Evolutionary conservation across 1,140 invertebrate species (phyloP).

Genomic region (Saccostrea glomerata): DNA sequence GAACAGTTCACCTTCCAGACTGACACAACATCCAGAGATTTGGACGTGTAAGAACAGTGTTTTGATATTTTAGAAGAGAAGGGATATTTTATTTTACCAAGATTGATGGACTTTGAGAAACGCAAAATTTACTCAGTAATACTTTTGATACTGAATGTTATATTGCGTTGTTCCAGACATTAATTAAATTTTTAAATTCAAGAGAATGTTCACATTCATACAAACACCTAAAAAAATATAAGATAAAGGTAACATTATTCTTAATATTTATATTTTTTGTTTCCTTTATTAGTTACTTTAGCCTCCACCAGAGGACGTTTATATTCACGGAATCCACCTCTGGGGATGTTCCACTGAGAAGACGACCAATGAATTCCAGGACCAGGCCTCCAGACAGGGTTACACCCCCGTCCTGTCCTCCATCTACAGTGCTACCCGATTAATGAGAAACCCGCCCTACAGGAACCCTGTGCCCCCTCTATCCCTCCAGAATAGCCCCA

Average conservation of each 20-base stretch:
- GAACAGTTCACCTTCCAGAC: slow-evolving; percentile 77
- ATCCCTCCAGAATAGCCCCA: slow-evolving; percentile 70
- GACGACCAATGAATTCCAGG: slow-evolving; percentile 77
- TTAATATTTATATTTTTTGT: too few relatives aligned
- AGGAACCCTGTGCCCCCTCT: slow-evolving; percentile 76
- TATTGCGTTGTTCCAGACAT: too few relatives aligned
- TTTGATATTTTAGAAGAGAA: too few relatives aligned
- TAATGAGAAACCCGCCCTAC: slow-evolving; percentile 73
- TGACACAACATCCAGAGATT: slow-evolving; percentile 78
- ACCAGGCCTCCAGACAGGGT: slow-evolving; percentile 71
- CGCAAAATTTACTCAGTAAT: too few relatives aligned
- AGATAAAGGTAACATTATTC: too few relatives aligned
- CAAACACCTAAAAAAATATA: too few relatives aligned
- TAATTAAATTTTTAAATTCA: too few relatives aligned
- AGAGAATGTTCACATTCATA: too few relatives aligned
- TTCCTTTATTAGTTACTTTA: slow-evolving; percentile 73
- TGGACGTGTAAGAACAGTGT: slow-evolving; percentile 75
- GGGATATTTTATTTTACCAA: too few relatives aligned
- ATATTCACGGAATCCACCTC: slow-evolving; percentile 77
- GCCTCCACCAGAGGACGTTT: slow-evolving; percentile 79
- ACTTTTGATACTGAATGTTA: too few relatives aligned
- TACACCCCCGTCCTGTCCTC: slow-evolving; percentile 76
- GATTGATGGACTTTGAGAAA: too few relatives aligned
- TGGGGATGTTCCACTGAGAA: slow-evolving; percentile 80
- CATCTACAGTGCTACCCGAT: slow-evolving; percentile 77